Conservation (phyloP, 2,888 invertebrate species). For the Pollenia amentaria region DNA sequence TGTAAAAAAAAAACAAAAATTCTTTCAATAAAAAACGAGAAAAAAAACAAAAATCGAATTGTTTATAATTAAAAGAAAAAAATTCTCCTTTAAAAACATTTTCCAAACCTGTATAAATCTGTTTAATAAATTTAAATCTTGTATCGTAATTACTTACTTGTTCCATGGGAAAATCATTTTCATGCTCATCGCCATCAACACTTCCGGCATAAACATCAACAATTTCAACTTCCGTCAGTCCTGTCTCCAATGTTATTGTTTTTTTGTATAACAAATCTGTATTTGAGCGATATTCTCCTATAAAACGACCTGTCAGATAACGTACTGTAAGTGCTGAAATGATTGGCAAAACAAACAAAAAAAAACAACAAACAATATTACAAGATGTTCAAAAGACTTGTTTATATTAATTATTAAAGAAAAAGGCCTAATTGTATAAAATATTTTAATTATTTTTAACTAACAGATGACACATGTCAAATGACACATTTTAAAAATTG, state of each 20-base stretch:
- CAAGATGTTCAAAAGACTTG: background rate
- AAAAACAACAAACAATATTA: background rate
- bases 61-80: constrained; percentile 29
- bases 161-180: constrained; percentile 86
- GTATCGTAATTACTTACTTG: constrained; percentile 84
- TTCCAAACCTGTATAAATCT: background rate
- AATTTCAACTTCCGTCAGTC: constrained; percentile 90
- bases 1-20: background rate
- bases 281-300: constrained; percentile 92
- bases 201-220: constrained; percentile 91
- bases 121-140: background rate
- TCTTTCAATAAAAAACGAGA: background rate
- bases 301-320: constrained; percentile 91
- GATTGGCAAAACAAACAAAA: constrained; percentile 81
- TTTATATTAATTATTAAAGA: constrained; percentile 2
- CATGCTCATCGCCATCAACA: constrained; percentile 76
- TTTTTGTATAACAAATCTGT: constrained; percentile 92
- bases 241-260: constrained; percentile 87
- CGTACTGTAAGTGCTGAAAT: constrained; percentile 91
- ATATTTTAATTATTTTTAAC: too few relatives aligned
- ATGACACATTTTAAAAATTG: too few relatives aligned
- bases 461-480: too few relatives aligned
- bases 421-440: too few relatives aligned
- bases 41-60: background rate
- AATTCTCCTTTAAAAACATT: background rate